Percentiles rank a stretch among this genome's conserved stretches.
Evolutionary conservation across 2,888 invertebrate genomes (phyloP).

Genomic region (Himalopsyche anomala): DNA sequence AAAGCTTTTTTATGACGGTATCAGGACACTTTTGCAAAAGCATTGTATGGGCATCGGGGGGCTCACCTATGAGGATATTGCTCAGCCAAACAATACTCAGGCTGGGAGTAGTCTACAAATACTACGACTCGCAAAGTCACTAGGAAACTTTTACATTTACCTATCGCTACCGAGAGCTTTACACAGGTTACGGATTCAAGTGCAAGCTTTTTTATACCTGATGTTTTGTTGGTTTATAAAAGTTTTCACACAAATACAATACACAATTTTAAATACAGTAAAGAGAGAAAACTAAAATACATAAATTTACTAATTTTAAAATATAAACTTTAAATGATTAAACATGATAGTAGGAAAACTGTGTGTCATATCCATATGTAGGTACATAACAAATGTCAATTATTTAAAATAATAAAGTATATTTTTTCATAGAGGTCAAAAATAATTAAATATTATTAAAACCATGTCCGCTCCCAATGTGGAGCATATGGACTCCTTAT

Average conservation of each 20-base stretch:
- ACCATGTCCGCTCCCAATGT: too few species aligned
- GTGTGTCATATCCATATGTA: too few species aligned
- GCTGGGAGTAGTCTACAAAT: conserved; percentile 56
- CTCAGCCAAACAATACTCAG: conserved; percentile 62
- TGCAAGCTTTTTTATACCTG: conserved; percentile 30
- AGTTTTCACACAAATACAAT: neutral
- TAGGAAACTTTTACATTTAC: conserved; percentile 48
- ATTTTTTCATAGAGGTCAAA: too few species aligned
- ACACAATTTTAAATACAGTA: too few species aligned
- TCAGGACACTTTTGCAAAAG: conserved; percentile 66
- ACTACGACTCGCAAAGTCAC: conserved; percentile 48
- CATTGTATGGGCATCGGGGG: conserved; percentile 66
- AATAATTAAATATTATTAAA: too few species aligned
- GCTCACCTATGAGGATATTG: conserved; percentile 63
- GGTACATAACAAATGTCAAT: too few species aligned
- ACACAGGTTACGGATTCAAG: conserved; percentile 34
- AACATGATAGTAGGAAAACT: too few species aligned
- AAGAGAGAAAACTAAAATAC: too few species aligned
- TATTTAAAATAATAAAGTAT: too few species aligned
- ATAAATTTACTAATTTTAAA: too few species aligned
- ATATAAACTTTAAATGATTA: too few species aligned
- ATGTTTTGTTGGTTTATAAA: conserved; percentile 31
- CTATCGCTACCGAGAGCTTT: conserved; percentile 22
- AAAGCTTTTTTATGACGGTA: conserved; percentile 66
- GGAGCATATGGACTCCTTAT: too few species aligned